These are phyloP conservation scores for Calidris pygmaea DNA, from an alignment of 2,113 vertebrate species.

Conservation along the genomic window DNA sequence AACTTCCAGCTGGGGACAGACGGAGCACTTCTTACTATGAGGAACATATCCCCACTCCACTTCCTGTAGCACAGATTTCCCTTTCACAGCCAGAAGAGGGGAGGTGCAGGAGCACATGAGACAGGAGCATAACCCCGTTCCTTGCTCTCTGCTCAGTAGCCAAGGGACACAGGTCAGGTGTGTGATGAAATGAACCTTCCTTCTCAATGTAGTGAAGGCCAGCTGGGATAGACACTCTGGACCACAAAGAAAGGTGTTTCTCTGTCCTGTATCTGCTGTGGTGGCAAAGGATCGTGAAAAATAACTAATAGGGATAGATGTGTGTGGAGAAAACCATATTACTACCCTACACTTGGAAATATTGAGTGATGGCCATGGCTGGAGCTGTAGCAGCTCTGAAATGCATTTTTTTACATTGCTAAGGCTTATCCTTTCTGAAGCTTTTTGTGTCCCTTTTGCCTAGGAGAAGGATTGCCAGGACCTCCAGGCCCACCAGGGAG, in stretches of 20 bases:
- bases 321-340: neutral
- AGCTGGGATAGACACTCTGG: neutral
- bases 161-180: neutral
- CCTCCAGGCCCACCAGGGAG: slow-evolving; percentile 83
- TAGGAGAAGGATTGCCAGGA: slow-evolving; percentile 84
- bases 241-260: neutral
- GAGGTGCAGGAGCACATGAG: neutral
- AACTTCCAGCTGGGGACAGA: neutral
- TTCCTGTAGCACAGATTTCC: neutral
- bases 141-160: neutral
- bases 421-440: neutral
- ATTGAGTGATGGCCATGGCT: neutral
- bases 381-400: neutral
- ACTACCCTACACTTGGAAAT: neutral
- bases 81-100: neutral
- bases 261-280: neutral
- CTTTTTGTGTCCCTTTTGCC: neutral
- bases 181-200: neutral
- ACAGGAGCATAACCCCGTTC: neutral
- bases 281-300: neutral
- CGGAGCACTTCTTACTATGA: neutral
- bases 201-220: neutral
- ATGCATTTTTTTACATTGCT: neutral
- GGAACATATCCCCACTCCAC: neutral
- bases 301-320: neutral